phyloP scores from a whole-genome alignment of 35 echinoderm and acorn worm genomes.

The Anneissia japonica region DNA sequence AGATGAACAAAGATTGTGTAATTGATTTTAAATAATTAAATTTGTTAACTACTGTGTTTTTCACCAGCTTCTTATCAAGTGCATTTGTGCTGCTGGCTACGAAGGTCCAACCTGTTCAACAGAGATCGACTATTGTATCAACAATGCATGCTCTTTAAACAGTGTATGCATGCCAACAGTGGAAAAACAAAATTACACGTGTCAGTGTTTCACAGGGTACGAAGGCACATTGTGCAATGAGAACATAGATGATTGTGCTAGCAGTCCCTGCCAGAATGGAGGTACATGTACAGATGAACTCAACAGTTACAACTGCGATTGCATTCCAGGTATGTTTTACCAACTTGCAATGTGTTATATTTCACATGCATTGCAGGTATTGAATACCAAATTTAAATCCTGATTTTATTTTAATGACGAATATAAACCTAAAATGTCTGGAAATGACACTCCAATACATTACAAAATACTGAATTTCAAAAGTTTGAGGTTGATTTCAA shows the following conservation, averaged over 20 bases:
- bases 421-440: too few species aligned
- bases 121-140: conserved; percentile 65
- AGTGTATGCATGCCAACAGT: conserved; percentile 28
- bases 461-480: too few species aligned
- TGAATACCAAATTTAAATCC: too few species aligned
- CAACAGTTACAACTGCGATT: conserved; percentile 50
- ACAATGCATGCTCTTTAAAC: conserved; percentile 29
- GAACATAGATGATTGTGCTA: conserved; percentile 58
- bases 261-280: conserved; percentile 48
- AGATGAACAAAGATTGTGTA: too few species aligned
- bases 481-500: too few species aligned
- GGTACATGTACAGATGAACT: conserved; percentile 52
- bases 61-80: neutral
- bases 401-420: too few species aligned
- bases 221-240: conserved; percentile 50
- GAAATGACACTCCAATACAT: too few species aligned
- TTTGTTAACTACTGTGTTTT: too few species aligned
- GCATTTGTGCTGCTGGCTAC: conserved; percentile 15
- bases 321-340: conserved; percentile 53
- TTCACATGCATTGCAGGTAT: too few species aligned
- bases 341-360: too few species aligned
- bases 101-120: conserved; percentile 54
- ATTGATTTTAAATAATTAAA: too few species aligned
- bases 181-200: conserved; percentile 23
- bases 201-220: conserved; percentile 55